phyloP scores from a whole-genome alignment of 2,888 invertebrate genomes.

The Epinotia ramella region DNA sequence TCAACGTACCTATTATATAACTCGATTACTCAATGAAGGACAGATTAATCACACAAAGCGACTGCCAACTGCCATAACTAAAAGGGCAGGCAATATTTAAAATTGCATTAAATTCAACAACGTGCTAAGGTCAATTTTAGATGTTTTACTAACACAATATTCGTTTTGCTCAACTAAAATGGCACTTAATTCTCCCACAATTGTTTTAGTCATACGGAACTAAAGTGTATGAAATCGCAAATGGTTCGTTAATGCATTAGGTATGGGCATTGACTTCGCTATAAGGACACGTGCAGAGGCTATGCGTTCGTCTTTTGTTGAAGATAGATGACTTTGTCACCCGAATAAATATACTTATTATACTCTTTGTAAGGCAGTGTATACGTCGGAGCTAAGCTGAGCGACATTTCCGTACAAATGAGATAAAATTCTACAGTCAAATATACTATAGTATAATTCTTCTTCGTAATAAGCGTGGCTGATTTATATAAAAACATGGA shows the following conservation, averaged over 20 bases:
- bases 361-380: no score
- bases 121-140: constrained; percentile 30
- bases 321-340: neutral
- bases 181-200: constrained; percentile 45
- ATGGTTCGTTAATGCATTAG: constrained; percentile 43
- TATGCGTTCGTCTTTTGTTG: constrained; percentile 3
- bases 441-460: no score
- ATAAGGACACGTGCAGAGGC: constrained; percentile 16
- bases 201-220: constrained; percentile 45
- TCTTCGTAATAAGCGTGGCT: no score
- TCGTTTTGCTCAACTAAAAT: constrained; percentile 44
- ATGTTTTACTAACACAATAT: constrained; percentile 39
- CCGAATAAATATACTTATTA: no score
- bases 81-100: constrained; percentile 40
- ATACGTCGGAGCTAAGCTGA: neutral
- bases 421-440: no score
- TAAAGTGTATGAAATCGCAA: constrained; percentile 43
- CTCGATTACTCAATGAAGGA: constrained; percentile 24
- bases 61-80: constrained; percentile 19
- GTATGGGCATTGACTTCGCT: constrained; percentile 32
- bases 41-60: neutral
- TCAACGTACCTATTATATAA: neutral
- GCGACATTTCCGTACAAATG: neutral
- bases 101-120: constrained; percentile 40
- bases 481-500: no score